Evolutionary conservation across 2,113 vertebrate species (phyloP).

Genomic region (Salvelinus sp.): DNA sequence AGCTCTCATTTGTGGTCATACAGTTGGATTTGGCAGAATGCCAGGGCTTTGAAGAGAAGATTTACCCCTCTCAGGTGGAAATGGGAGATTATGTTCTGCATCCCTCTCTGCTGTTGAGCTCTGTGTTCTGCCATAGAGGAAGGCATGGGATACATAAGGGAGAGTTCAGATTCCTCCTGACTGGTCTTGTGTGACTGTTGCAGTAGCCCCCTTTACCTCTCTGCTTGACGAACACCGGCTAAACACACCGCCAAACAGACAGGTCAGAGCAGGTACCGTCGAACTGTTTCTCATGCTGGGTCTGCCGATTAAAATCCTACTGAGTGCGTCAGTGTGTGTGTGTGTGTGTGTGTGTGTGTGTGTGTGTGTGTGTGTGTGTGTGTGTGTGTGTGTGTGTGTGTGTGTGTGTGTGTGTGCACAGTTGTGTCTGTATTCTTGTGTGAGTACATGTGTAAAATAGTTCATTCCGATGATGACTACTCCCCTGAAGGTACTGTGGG

Average conservation of each 20-base stretch:
- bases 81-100: slow-evolving; percentile 45
- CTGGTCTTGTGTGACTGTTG: slow-evolving; percentile 19
- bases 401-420: neutral
- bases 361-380: no score
- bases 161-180: slow-evolving; percentile 1
- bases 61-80: slow-evolving; percentile 53
- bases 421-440: neutral
- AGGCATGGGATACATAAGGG: slow-evolving; percentile 12
- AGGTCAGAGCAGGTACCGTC: slow-evolving; percentile 45
- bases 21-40: neutral
- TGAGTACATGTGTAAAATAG: slow-evolving; percentile 30
- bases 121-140: slow-evolving; percentile 27
- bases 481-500: slow-evolving; percentile 51
- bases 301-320: no score
- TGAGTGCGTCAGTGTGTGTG: no score
- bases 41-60: slow-evolving; percentile 36
- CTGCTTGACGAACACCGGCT: slow-evolving; percentile 40
- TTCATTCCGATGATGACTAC: slow-evolving; percentile 39
- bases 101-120: slow-evolving; percentile 20
- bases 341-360: neutral
- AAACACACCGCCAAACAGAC: slow-evolving; percentile 37
- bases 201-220: slow-evolving; percentile 25
- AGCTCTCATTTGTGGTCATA: slow-evolving; percentile 43
- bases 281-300: slow-evolving; percentile 19
- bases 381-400: no score